Evolutionary conservation across 2,888 invertebrate species (phyloP), one percentile per base, ranked within the genome.

Genomic region (Apodemia zela): DNA sequence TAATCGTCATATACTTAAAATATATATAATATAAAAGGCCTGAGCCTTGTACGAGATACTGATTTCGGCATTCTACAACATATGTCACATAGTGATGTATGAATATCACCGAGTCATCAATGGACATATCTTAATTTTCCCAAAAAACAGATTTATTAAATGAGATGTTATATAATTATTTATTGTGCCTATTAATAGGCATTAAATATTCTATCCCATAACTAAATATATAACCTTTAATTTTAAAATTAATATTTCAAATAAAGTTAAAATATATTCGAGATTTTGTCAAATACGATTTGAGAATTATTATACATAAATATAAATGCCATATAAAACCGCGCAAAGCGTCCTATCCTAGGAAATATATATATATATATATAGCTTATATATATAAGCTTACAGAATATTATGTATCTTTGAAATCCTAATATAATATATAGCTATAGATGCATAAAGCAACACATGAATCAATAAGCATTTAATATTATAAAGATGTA

Each of bases 151-250:
- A 42, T 42, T 42, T 42, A 42, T 42, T 13, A 5, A 42, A 42
- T 15, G 42, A 64, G 61, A 66, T 64, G 35, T 62, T n/a, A 61
- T 69, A 68, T 67, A 75, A 74, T 13, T 54, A 7, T 54, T 15
- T 25, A 80, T 82, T 83, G 82, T 84, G 81, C 78, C 82, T 84
- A 84, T 77, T 68, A 74, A 77, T 77, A 77, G 77, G 71, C 74
- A 75, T 67, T 71, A 59, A 67, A 54, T 54, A 54, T 54, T 54
- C 25, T 54, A 54, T 54, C 21, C 5, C 18, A n/a, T 3, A 21
- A 13, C 11, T 13, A 10, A 21, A 51, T 2, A 51, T 11, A 21
- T 11, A 51, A 47, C 47, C 7, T 47, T 17, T 63, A 63, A 65
- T 35, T 60, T 45, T 42, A 42, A 38, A 25, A 11, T 15, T 18